Percentiles rank a stretch among this genome's conserved stretches.
Evolutionary conservation across 2,113 vertebrate species (phyloP).

Genomic region (Gallinago media): DNA sequence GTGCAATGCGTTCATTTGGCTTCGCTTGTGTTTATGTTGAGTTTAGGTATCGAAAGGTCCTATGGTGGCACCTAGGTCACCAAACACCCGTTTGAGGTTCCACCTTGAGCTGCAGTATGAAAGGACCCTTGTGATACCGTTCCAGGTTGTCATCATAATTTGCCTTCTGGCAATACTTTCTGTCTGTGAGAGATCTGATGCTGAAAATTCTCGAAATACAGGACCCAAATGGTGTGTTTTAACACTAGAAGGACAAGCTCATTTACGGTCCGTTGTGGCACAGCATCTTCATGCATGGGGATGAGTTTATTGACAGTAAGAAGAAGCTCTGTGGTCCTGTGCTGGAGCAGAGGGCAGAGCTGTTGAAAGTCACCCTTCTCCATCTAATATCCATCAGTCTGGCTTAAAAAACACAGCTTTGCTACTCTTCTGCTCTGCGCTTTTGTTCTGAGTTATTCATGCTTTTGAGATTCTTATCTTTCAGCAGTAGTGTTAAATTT

Average conservation of each 20-base stretch:
- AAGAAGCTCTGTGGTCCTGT: fast-evolving
- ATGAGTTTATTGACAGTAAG: neutral
- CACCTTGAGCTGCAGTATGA: neutral
- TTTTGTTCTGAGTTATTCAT: neutral
- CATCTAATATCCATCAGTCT: neutral
- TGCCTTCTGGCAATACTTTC: neutral
- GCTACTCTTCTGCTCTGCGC: neutral
- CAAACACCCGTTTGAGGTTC: neutral
- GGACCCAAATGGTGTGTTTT: neutral
- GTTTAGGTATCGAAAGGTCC: neutral
- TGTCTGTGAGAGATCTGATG: neutral
- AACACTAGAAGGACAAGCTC: neutral
- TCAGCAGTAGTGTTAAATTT: fast-evolving
- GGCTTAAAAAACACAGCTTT: neutral
- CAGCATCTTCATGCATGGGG: neutral
- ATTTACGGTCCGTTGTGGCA: fast-evolving
- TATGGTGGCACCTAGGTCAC: neutral
- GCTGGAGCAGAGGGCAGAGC: neutral
- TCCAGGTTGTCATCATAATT: neutral
- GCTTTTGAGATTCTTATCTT: neutral
- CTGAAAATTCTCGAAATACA: neutral
- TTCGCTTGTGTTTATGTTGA: neutral
- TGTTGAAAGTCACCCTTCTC: neutral
- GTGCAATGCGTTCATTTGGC: neutral
- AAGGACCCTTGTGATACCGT: neutral